phyloP scores from a whole-genome alignment of 2,797 vertebrate species.

The Sus cebifrons region DNA sequence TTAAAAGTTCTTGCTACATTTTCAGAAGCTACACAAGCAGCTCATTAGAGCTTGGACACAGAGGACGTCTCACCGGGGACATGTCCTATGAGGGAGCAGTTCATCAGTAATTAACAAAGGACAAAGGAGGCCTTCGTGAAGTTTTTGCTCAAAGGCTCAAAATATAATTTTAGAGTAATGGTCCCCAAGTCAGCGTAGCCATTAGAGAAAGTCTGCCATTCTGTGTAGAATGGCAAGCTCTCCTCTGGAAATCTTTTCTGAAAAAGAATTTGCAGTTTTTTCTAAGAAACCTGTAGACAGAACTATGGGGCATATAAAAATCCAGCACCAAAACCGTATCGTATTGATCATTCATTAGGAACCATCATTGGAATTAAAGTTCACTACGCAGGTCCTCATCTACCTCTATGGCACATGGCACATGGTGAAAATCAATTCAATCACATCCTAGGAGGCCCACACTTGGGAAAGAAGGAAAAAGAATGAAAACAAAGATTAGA shows the following conservation, averaged over 20 bases:
- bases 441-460: background rate
- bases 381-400: background rate
- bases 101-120: conserved; percentile 16
- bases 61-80: background rate
- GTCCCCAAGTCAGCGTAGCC: background rate
- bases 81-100: background rate
- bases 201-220: background rate
- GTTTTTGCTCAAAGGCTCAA: background rate
- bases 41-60: background rate
- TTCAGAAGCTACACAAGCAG: background rate
- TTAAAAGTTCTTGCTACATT: background rate
- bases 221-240: background rate
- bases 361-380: conserved; percentile 28
- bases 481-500: background rate
- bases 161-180: background rate
- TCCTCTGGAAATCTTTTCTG: background rate
- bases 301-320: background rate
- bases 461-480: background rate
- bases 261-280: background rate
- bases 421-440: background rate
- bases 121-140: background rate
- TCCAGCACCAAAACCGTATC: background rate
- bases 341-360: background rate
- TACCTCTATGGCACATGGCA: background rate
- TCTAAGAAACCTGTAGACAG: background rate